A percentile compares a stretch with the other conserved stretches of the same genome.
Conservation (phyloP, 2,113 vertebrate species). For the Fregata magnificens region DNA sequence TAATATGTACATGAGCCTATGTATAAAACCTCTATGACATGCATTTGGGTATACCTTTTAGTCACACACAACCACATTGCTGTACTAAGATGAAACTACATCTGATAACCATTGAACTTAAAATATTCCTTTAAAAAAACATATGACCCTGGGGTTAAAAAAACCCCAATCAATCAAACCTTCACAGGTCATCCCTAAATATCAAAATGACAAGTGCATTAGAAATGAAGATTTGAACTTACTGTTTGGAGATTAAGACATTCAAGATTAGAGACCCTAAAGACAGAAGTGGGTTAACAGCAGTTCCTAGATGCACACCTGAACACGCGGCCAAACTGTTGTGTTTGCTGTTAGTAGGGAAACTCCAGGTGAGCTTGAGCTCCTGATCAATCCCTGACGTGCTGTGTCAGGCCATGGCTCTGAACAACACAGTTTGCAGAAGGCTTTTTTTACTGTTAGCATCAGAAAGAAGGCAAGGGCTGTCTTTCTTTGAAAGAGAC, state of each 20-base stretch:
- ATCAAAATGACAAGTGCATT: neutral
- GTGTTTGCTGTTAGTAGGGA: neutral
- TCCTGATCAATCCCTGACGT: slow-evolving; percentile 22
- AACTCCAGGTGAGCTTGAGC: neutral
- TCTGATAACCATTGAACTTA: neutral
- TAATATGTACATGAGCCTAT: neutral
- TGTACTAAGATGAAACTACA: neutral
- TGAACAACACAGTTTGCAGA: slow-evolving; percentile 42
- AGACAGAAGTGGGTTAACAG: neutral
- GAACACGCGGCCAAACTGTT: neutral
- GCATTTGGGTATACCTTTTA: neutral
- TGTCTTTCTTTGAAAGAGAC: neutral
- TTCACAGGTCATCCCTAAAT: neutral
- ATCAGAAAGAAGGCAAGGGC: neutral
- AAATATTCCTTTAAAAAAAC: neutral
- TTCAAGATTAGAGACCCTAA: neutral
- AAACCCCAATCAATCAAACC: neutral
- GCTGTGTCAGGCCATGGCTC: neutral
- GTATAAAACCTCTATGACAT: neutral
- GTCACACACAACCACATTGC: neutral
- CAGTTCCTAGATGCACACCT: neutral
- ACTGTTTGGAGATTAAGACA: neutral
- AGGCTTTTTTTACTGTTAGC: slow-evolving; percentile 28
- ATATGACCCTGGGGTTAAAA: neutral
- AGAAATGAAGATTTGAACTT: neutral